A percentile compares a stretch with the other conserved stretches of the same genome.
phyloP scores from a whole-genome alignment of 2,797 vertebrate species.

The Danio tinwini region DNA sequence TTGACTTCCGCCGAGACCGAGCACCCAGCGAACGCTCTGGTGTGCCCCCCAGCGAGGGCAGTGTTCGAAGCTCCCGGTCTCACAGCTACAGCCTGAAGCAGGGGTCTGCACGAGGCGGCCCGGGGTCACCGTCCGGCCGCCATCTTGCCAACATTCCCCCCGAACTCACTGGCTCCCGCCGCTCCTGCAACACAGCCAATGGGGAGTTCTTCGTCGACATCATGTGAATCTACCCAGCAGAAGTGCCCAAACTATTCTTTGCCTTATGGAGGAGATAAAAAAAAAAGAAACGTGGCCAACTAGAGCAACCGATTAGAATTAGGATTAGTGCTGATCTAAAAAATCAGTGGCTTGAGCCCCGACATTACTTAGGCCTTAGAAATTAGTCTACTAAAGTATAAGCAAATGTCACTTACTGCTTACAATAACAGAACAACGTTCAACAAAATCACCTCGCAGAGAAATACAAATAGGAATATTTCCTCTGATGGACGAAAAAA shows the following conservation, averaged over 20 bases:
- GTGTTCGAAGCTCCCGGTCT: constrained; percentile 84
- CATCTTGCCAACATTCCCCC: constrained; percentile 92
- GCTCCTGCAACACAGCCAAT: constrained; percentile 96
- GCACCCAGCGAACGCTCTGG: constrained; percentile 84
- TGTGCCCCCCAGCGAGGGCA: constrained; percentile 89
- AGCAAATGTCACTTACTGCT: background rate
- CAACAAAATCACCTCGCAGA: background rate
- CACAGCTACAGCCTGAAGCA: constrained; percentile 86
- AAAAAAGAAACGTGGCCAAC: constrained; percentile 6
- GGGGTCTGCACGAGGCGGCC: constrained; percentile 77
- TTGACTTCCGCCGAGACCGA: constrained; percentile 87
- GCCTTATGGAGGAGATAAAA: constrained; percentile 34
- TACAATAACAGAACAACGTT: background rate
- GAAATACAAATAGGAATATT: background rate
- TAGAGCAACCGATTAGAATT: constrained; percentile 12
- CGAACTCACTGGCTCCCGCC: constrained; percentile 95
- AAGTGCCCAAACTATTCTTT: constrained; percentile 33
- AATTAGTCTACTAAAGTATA: constrained; percentile 20
- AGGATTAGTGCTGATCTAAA: constrained; percentile 31
- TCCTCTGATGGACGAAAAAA: constrained; percentile 20
- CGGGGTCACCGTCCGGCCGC: constrained; percentile 89
- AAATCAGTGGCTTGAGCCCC: constrained; percentile 13
- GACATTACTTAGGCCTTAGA: constrained; percentile 22
- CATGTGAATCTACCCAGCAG: constrained; percentile 83
- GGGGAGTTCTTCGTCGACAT: constrained; percentile 99